Conservation (phyloP, 2,797 vertebrate genomes). For the Lepidocolaptes lacrymiger region DNA sequence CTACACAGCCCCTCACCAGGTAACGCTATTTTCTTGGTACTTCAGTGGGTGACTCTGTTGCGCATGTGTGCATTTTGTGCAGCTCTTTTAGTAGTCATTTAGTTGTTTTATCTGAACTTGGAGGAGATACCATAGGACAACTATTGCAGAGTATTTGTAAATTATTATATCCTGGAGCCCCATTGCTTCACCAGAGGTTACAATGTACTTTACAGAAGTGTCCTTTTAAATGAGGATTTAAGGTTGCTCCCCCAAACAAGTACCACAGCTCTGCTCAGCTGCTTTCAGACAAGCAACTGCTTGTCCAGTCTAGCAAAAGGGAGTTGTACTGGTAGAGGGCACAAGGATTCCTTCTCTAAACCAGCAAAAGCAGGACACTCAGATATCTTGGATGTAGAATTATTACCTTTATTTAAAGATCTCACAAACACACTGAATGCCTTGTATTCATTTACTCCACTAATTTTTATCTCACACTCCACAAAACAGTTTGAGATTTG, state of each 20-base stretch:
- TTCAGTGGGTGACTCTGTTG: not conserved
- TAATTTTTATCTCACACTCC: not conserved
- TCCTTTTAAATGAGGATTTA: not conserved
- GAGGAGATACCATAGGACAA: not conserved
- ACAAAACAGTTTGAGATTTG: not conserved
- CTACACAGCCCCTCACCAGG: not conserved
- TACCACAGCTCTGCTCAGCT: not conserved
- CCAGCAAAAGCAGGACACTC: not conserved
- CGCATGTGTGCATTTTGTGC: not conserved
- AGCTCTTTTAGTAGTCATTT: not conserved
- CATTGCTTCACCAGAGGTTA: not conserved
- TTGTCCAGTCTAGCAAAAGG: not conserved
- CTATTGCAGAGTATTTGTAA: not conserved
- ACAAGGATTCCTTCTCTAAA: not conserved
- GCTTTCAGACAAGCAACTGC: not conserved
- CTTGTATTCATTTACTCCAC: not conserved
- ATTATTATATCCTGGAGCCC: not conserved
- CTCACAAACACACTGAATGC: not conserved
- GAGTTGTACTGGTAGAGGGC: not conserved
- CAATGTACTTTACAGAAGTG: not conserved
- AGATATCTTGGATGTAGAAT: not conserved
- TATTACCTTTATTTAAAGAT: not conserved
- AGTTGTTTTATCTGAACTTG: not conserved
- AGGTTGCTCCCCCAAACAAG: not conserved
- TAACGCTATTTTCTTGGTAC: not conserved